Base-by-base conservation (phyloP, 2,888 invertebrate genomes). In the Drosophila anomelani region DNA sequence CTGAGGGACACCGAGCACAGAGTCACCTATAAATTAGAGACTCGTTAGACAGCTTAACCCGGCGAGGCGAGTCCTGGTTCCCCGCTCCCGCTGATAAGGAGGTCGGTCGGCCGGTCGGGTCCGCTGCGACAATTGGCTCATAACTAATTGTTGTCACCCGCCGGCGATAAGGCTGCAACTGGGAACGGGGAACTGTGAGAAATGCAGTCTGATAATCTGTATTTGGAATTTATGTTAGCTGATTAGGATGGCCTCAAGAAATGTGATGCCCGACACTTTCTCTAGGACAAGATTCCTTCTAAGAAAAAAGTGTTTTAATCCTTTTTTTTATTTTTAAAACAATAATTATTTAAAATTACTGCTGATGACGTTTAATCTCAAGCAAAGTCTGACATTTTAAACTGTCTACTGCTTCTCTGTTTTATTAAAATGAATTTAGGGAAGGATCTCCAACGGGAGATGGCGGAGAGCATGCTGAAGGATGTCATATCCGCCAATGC, bases 11-110 rank as follows among this genome's bases (percentile, higher is more conserved):
- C 70, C 61, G 55, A 46, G 69, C 79, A 41, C 71, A 47, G 38
- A 57, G 68, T 47, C 66, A 57, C 56, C 74, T 79, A 88, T 90
- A 90, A 90, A 90, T 90, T 82, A 88, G 77, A 81, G 76, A 79
- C 90, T 90, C 60, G 88, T 88, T 90, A 80, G 77, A 77, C 66
- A 84, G 60, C 54, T 47, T 57, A 53, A 23, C 56, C 63, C 55
- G 39, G 58, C 17, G 17, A 32, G 12, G 41, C 23, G 17, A 32
- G 46, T 56, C 75, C 79, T 63, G 76, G 68, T 63, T 29, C 44
- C 43, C 32, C 4, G 53, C 38, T 44, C 71, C 69, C 75, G 70
- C 74, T 68, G 82, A 83, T 83, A 83, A 78, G 63, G 29, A 74
- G 64, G 54, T 41, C 46, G 47, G 46, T 46, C 13, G 49, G 20